Evolutionary conservation across 2,888 invertebrate genomes (phyloP).

Genomic region (Cryptosula pallasiana): DNA sequence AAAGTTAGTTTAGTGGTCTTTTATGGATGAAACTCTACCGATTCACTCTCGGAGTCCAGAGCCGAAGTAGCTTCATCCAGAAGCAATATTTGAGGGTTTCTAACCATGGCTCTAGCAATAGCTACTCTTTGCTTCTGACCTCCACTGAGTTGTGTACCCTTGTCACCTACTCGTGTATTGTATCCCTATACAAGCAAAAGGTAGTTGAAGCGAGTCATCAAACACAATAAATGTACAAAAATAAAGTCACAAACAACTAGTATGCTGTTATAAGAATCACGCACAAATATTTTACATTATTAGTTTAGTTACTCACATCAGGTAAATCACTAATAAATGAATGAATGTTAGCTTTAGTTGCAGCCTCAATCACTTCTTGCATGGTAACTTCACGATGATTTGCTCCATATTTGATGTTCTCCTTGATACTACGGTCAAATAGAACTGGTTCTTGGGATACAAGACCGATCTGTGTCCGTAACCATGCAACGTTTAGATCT

Average conservation of each 20-base stretch:
- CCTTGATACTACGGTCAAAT: conserved; percentile 78
- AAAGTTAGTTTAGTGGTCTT: too few species aligned
- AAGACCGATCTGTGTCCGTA: conserved; percentile 75
- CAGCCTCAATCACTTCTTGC: conserved; percentile 67
- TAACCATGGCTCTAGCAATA: conserved; percentile 73
- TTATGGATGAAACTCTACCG: conserved; percentile 35
- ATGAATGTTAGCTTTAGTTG: conserved; percentile 78
- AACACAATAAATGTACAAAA: not conserved
- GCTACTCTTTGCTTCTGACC: conserved; percentile 58
- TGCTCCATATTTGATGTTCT: conserved; percentile 90
- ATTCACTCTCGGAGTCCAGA: conserved; percentile 52
- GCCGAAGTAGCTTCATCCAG: conserved; percentile 57
- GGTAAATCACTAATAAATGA: conserved; percentile 74
- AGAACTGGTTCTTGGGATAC: conserved; percentile 89
- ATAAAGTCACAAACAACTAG: not conserved
- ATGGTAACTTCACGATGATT: conserved; percentile 64
- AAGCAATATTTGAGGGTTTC: conserved; percentile 59
- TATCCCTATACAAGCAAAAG: too few species aligned
- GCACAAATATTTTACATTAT: not conserved
- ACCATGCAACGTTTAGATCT: conserved; percentile 63
- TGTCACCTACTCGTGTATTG: conserved; percentile 47
- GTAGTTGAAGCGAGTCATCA: too few species aligned
- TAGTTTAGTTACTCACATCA: conserved; percentile 35
- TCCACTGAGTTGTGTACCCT: conserved; percentile 54
- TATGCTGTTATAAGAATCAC: not conserved